phyloP scores from a whole-genome alignment of 1,140 invertebrate genomes.

The Drosophila azteca region DNA sequence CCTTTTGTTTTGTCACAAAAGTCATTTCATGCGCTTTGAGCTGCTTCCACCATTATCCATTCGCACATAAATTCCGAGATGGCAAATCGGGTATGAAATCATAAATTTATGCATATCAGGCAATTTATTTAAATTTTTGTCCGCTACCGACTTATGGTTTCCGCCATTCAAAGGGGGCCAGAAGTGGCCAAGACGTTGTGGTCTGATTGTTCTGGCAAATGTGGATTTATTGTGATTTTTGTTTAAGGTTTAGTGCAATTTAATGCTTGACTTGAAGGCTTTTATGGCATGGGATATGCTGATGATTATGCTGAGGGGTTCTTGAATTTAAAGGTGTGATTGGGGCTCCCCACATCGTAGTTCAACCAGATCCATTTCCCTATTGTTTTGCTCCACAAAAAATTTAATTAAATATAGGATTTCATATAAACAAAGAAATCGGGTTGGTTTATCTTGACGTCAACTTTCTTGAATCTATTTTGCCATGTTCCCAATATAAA shows the following conservation, averaged over 20 bases:
- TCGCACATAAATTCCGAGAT: constrained; percentile 51
- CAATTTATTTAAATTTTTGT: constrained; percentile 52
- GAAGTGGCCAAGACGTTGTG: too few relatives aligned
- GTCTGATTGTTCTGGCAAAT: too few relatives aligned
- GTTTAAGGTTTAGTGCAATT: too few relatives aligned
- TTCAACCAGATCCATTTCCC: constrained; percentile 1
- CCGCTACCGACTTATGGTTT: neutral
- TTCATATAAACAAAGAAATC: constrained; percentile 49
- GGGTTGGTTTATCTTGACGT: constrained; percentile 55
- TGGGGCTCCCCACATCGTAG: too few relatives aligned
- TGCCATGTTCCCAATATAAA: constrained; percentile 14
- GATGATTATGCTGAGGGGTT: too few relatives aligned
- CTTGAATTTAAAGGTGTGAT: too few relatives aligned
- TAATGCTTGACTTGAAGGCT: too few relatives aligned
- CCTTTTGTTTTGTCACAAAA: constrained; percentile 76
- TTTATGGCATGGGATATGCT: too few relatives aligned
- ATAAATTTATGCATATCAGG: constrained; percentile 60
- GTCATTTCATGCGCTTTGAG: constrained; percentile 65
- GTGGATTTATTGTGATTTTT: too few relatives aligned
- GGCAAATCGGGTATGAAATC: constrained; percentile 50
- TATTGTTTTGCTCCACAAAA: constrained; percentile 1
- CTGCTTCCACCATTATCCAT: too few relatives aligned
- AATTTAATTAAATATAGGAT: constrained; percentile 42
- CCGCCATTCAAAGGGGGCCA: neutral
- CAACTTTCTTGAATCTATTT: constrained; percentile 29